Evolutionary conservation across 1,140 invertebrate genomes (phyloP).

Genomic region (Caenorhabditis elegans): WBcel235 BX284606.5:16262001-16262500

Average conservation of each 20-base stretch:
- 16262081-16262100: no score
- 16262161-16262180: not conserved
- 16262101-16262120: not conserved
- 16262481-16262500: not conserved
- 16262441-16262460: not conserved
- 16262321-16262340: no score
- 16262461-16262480: slow-evolving; percentile 18
- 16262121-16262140: not conserved
- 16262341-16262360: not conserved
- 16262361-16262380: not conserved
- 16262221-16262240: not conserved
- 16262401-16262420: not conserved
- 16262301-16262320: no score
- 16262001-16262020: no score
- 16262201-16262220: slow-evolving; percentile 17
- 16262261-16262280: not conserved
- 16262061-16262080: no score
- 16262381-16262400: not conserved
- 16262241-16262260: not conserved
- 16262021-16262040: not conserved
- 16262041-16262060: not conserved
- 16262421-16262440: slow-evolving; percentile 9
- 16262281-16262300: no score
- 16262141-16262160: not conserved
- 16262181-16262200: not conserved